Evolutionary conservation across 53 echinoderm and acorn worm genomes (phyloP), one percentile per base, ranked within the genome.

Genomic region (Arbacia lixula): DNA sequence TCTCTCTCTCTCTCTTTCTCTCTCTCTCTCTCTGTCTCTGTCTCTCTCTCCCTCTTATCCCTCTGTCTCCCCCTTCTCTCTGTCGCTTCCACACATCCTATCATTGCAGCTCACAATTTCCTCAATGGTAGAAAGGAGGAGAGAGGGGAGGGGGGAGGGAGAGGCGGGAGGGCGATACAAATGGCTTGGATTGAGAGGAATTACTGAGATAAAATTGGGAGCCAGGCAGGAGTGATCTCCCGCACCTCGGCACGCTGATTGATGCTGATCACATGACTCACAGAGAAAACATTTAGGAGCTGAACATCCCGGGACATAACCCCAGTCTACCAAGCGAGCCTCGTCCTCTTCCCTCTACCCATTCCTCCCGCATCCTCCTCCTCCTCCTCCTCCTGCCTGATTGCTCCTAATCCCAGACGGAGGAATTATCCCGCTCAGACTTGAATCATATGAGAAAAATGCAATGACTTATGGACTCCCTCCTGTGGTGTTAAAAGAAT

Each of bases 261-360:
- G 69, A 69, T 69, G 40, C 43, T 69, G 43, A 69, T 69, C 69
- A 74, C 74, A 74, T 74, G 74, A 74, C 52, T 74, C 53, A 74
- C 53, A 74, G 33, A 53, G 31, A 74, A 74, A 74, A 74, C 74
- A 53, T 74, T 74, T 28, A 20, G 17, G 72, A 50, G 46, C 40
- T 3, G 38, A 9, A 37, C 67, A 67, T 67, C 67, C 67, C 67
- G 31, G 37, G 39, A n/a, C n/a, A 67, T 22, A 38, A 40, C 32
- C 63, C 19, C 35, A n/a, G 63, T 63, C 33, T 63, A 63, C 33
- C 35, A 3, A 20, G 21, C 21, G 22, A 56, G 22, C 22, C 17
- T 56, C 5, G 35, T 19, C 43, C 42, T 6, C 46, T 27, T 27
- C 27, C 69, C 14, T 43, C 43, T 11, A 26, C 62, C 33, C 16